phyloP scores from a whole-genome alignment of 2,888 invertebrate species.

The Oscheius onirici region DNA sequence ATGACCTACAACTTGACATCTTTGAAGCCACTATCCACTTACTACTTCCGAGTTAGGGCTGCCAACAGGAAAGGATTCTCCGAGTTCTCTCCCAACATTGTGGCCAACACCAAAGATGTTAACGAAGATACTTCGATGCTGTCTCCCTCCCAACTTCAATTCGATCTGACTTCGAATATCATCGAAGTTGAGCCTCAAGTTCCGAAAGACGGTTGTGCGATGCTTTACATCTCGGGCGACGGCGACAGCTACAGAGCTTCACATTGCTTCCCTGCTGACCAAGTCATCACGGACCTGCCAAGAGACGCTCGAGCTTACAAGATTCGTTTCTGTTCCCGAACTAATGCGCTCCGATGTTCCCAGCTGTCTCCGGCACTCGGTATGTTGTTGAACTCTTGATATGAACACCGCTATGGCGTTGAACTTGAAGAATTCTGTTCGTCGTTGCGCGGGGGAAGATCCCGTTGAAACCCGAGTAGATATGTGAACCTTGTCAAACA shows the following conservation, averaged over 20 bases:
- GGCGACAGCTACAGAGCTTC: constrained; percentile 52
- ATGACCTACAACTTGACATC: constrained; percentile 59
- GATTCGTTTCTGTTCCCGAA: constrained; percentile 47
- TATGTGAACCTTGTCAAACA: constrained; percentile 22
- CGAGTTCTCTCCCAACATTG: constrained; percentile 58
- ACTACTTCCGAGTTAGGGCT: constrained; percentile 53
- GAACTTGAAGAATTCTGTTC: constrained; percentile 5
- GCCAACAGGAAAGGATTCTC: constrained; percentile 53
- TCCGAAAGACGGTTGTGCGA: constrained; percentile 47
- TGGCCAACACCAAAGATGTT: constrained; percentile 61
- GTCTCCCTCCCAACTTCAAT: constrained; percentile 39
- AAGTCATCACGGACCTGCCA: constrained; percentile 38
- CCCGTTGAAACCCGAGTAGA: constrained; percentile 19
- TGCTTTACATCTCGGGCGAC: constrained; percentile 44
- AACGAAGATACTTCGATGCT: constrained; percentile 43
- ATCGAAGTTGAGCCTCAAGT: constrained; percentile 52
- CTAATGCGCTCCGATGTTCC: constrained; percentile 40
- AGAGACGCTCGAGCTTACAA: constrained; percentile 44
- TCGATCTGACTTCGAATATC: constrained; percentile 36
- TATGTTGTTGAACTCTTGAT: constrained; percentile 22
- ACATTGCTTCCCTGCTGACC: constrained; percentile 46
- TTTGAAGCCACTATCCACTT: constrained; percentile 57
- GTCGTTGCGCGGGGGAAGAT: constrained; percentile 6
- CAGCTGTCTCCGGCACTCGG: constrained; percentile 34
- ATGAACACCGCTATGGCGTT: not conserved